Base-by-base conservation (phyloP, 2,113 vertebrate genomes). In the Gnathonemus echidnorhynchus region DNA sequence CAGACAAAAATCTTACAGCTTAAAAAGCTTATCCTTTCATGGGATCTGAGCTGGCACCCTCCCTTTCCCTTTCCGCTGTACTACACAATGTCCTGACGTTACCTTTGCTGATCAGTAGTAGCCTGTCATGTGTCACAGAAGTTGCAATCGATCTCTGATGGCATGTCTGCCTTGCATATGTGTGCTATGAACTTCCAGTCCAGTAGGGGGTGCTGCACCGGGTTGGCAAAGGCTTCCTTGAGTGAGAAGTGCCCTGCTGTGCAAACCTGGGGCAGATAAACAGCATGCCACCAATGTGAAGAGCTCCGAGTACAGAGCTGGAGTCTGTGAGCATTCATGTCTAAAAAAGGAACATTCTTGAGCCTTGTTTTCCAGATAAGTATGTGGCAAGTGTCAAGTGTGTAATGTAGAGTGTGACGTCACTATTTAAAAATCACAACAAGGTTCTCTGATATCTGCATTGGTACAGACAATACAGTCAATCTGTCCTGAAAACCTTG, bases 371-470 rank as follows among this genome's bases (percentile, higher is more conserved):
- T 62, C 74, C 2, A 70, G 88, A 89, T 77, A 77, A 89, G 15
- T 39, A 70, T 49, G 45, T 3, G n/a, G 49, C 49, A 50, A 50
- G 50, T 15, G 13, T 52, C 50, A 52, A 52, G 50, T 21, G 35
- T 31, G 46, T 80, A 66, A 89, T 48, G 35, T 86, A 50, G 84
- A 48, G 85, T 53, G 90, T 93, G 91, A 92, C 92, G 91, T 93
- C 91, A 93, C 70, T 90, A 35, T 91, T 85, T 84, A 70, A 42
- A 80, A 62, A 91, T 91, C 89, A 90, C 89, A 89, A 80, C 49
- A 92, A 88, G 89, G 90, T 89, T 91, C 17, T 77, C 83, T 27
- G 89, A 91, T 92, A 86, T 91, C 92, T 88, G 52, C 89, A 89
- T 88, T 77, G 89, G 89, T 58, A 86, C 35, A 89, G 84, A 92